Evolutionary conservation across 1,140 invertebrate genomes (phyloP), one percentile per base, ranked within the genome.

Genomic region (Tetranychus cinnabarinus): DNA sequence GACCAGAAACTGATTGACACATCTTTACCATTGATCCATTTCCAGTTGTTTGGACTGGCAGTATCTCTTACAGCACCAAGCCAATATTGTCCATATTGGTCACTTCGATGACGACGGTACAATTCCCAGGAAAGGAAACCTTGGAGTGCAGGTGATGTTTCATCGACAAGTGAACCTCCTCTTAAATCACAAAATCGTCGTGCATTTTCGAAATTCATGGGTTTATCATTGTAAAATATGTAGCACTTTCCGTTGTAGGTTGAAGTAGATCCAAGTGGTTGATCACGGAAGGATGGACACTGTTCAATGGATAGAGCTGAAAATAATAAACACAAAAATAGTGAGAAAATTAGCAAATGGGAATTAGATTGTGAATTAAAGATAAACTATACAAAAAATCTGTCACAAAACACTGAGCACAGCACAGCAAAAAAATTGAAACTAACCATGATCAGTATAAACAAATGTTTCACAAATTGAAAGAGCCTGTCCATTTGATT

Each of bases 171-270:
- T 0, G 84, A 85, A 1, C 88, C 87, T 8, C 80, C 84, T 36
- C 88, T 76, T 1, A 78, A 77, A 52, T 81, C 78, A 68, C 88
- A 93, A 69, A 88, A 88, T 0, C 79, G 74, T 10, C 87, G 71
- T 0, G 88, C 83, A 50, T 88, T 85, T 35, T 81, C 75, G 71
- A 92, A 89, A 63, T 79, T 81, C 63, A 84, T 70, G 0, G 86
- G 85, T 68, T 90, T 86, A 37, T 86, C 76, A 68, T 89, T 88
- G 73, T 92, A 91, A 74, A 93, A 95, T 63, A 90, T 87, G 70
- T 95, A 95, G 71, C 89, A 95, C 74, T 92, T 92, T 56, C 88
- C 88, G 69, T 92, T 92, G 72, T 93, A 95, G 0, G 88, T 92
- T 2, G 88, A 86, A 0, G 86, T 85, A 39, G 84, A 86, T 13